A percentile compares a stretch with the other conserved stretches of the same genome.
Evolutionary conservation across 2,888 invertebrate genomes (phyloP).

Genomic region (Machimus atricapillus): DNA sequence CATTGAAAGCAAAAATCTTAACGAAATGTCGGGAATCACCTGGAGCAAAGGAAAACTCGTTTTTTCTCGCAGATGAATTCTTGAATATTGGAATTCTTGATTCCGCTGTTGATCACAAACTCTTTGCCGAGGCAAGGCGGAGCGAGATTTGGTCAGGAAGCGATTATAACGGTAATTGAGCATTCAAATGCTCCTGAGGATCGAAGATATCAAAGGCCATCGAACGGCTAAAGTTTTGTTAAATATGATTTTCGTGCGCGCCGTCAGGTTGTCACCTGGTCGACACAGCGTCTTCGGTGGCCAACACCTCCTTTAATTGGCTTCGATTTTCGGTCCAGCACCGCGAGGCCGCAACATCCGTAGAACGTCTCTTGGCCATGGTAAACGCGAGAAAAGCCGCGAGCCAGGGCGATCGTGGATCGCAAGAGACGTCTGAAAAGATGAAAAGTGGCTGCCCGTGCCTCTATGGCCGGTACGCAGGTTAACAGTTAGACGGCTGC

Average conservation of each 20-base stretch:
- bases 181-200: conserved; percentile 13
- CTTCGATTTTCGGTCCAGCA: conserved; percentile 11
- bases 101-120: neutral
- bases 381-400: neutral
- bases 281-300: conserved; percentile 4
- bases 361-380: neutral
- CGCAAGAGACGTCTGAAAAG: conserved; percentile 24
- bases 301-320: conserved; percentile 38
- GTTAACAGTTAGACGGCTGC: conserved; percentile 34
- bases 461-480: conserved; percentile 20
- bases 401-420: conserved; percentile 20
- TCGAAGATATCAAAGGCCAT: conserved; percentile 20
- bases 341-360: neutral
- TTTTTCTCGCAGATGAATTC: conserved; percentile 27
- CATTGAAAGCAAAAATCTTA: conserved; percentile 31
- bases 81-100: conserved; percentile 12
- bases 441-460: conserved; percentile 34
- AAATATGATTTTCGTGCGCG: conserved; percentile 30
- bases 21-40: neutral
- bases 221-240: conserved; percentile 2
- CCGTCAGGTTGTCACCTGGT: neutral
- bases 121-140: neutral
- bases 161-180: conserved; percentile 30
- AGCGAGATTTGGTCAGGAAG: conserved; percentile 13
- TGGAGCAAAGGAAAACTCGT: conserved; percentile 20